Evolutionary conservation across 2,888 invertebrate genomes (phyloP).

Genomic region (Alcis repandata): DNA sequence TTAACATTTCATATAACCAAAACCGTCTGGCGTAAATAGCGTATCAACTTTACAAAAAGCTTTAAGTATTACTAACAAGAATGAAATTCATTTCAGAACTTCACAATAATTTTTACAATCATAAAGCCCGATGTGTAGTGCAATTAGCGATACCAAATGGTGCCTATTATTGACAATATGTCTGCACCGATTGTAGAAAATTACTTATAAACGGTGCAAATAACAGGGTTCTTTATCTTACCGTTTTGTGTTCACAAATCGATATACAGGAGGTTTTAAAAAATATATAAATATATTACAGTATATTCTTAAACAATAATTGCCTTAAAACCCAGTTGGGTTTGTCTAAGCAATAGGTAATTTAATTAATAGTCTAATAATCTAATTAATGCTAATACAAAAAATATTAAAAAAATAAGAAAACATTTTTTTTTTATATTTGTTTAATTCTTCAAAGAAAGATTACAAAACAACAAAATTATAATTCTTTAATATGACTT

Average conservation of each 20-base stretch:
- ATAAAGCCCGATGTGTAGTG: not conserved
- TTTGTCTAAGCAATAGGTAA: no score
- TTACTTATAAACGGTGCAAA: slow-evolving; percentile 36
- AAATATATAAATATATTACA: no score
- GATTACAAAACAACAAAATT: no score
- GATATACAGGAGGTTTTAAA: not conserved
- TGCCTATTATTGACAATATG: slow-evolving; percentile 27
- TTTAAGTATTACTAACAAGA: not conserved
- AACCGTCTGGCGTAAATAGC: not conserved
- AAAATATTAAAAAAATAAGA: no score
- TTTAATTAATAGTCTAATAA: no score
- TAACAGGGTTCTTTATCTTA: slow-evolving; percentile 40
- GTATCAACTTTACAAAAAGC: not conserved
- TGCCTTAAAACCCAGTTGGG: no score
- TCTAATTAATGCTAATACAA: no score
- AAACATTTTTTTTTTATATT: no score
- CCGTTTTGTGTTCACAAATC: slow-evolving; percentile 11
- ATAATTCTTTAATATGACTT: no score
- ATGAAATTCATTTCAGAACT: not conserved
- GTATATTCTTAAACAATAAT: no score
- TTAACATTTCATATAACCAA: no score
- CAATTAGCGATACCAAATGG: slow-evolving; percentile 30
- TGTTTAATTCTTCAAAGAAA: no score
- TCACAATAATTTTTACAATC: slow-evolving; percentile 2
- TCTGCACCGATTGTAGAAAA: slow-evolving; percentile 41